A percentile compares a stretch with the other conserved stretches of the same genome.
These are phyloP conservation scores for Lysandra bellargus DNA, from an alignment of 2,888 invertebrate genomes.

Conservation along the genomic window DNA sequence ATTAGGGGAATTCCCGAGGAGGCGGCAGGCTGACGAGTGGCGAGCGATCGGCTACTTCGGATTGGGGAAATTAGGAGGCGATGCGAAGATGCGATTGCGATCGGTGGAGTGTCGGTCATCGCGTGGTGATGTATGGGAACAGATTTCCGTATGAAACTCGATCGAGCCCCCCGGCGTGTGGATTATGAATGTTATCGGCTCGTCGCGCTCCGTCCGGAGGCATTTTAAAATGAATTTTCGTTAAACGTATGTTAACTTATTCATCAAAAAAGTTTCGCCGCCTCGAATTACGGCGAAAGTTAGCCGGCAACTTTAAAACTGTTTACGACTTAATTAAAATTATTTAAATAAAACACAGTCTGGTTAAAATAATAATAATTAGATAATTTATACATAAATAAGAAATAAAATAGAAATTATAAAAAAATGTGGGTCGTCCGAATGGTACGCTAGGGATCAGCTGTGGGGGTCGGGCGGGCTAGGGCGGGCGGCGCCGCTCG, in stretches of 20 bases:
- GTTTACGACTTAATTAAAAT: constrained; percentile 14
- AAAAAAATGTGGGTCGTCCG: constrained; percentile 33
- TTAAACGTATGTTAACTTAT: constrained; percentile 35
- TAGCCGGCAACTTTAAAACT: not conserved
- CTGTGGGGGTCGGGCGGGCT: constrained; percentile 74
- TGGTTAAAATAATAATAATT: not conserved
- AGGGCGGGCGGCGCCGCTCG: constrained; percentile 58
- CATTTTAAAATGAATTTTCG: constrained; percentile 39
- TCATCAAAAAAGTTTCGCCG: constrained; percentile 19
- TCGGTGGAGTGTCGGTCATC: constrained; percentile 53
- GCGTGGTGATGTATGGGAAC: constrained; percentile 53
- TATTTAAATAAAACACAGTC: constrained; percentile 15
- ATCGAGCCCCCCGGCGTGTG: constrained; percentile 52
- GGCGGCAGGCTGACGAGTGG: constrained; percentile 49
- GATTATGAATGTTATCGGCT: constrained; percentile 64
- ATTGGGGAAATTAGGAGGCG: constrained; percentile 79
- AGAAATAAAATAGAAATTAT: not conserved
- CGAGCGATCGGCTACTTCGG: constrained; percentile 67
- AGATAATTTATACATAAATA: not conserved
- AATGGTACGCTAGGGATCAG: constrained; percentile 68
- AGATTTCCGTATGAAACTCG: constrained; percentile 59
- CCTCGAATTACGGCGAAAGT: constrained; percentile 17
- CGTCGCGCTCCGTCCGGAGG: constrained; percentile 39
- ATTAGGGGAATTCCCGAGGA: constrained; percentile 38
- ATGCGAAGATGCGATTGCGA: constrained; percentile 76